Conservation (phyloP, 2,888 invertebrate species). For the Cataglyphis cursor region DNA sequence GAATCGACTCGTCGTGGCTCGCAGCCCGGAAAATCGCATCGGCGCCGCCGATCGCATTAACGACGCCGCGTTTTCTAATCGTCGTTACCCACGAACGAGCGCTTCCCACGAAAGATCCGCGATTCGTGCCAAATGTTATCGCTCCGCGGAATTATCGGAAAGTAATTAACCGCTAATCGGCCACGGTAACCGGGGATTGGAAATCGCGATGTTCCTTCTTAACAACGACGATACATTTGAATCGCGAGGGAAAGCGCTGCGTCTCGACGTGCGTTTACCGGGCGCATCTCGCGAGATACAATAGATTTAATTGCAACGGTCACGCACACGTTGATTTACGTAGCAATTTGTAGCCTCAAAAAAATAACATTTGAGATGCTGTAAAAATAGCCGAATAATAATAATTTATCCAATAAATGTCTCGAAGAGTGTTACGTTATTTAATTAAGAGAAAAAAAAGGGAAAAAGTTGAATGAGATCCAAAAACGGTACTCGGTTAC, state of each 20-base stretch:
- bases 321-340: constrained; percentile 28
- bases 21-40: constrained; percentile 18
- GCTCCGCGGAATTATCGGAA: constrained; percentile 53
- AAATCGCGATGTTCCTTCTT: constrained; percentile 50
- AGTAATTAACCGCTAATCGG: constrained; percentile 55
- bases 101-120: constrained; percentile 48
- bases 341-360: neutral
- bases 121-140: constrained; percentile 48
- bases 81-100: constrained; percentile 17
- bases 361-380: constrained; percentile 3
- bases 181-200: constrained; percentile 31
- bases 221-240: constrained; percentile 40
- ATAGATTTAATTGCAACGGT: constrained; percentile 38
- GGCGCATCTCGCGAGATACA: constrained; percentile 25
- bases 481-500: neutral
- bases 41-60: constrained; percentile 18
- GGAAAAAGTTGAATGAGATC: neutral
- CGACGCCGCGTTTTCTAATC: constrained; percentile 45
- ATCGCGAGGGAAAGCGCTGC: neutral
- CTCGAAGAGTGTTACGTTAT: neutral
- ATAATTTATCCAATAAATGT: constrained; percentile 14
- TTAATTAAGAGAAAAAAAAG: constrained; percentile 2
- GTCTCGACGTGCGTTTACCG: constrained; percentile 42
- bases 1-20: neutral
- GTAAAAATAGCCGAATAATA: neutral